Conservation (phyloP, 2,113 vertebrate genomes). For the Meleagris gallopavo region DNA sequence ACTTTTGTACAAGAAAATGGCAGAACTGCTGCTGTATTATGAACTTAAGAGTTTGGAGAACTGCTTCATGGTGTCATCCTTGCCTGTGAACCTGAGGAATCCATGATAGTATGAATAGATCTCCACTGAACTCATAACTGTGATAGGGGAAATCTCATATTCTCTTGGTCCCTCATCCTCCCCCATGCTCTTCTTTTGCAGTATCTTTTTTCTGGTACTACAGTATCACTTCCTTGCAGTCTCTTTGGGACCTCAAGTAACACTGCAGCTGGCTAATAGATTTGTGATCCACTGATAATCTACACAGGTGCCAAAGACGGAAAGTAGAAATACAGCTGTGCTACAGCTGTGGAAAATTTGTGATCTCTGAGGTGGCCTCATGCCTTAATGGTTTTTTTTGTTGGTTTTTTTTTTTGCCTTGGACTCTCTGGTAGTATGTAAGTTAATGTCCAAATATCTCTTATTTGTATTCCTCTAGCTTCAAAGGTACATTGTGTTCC, state of each 20-base stretch:
- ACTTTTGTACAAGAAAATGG: not conserved
- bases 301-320: not conserved
- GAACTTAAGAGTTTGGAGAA: not conserved
- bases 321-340: not conserved
- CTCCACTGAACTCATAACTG: not conserved
- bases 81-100: not conserved
- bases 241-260: not conserved
- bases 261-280: not conserved
- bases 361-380: not conserved
- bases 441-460: not conserved
- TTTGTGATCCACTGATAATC: not conserved
- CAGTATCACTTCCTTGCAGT: not conserved
- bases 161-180: too few relatives aligned
- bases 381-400: not conserved
- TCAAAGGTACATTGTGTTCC: not conserved
- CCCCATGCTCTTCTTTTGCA: not conserved
- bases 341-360: not conserved
- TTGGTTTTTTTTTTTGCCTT: not conserved
- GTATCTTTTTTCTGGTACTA: not conserved
- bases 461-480: not conserved
- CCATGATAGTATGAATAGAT: accelerated
- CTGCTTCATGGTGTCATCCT: not conserved
- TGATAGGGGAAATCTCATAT: not conserved
- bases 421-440: accelerated
- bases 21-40: not conserved